Evolutionary conservation across 92 coral and sea anemone genomes (phyloP).

Genomic region (Phenganax marumi): DNA sequence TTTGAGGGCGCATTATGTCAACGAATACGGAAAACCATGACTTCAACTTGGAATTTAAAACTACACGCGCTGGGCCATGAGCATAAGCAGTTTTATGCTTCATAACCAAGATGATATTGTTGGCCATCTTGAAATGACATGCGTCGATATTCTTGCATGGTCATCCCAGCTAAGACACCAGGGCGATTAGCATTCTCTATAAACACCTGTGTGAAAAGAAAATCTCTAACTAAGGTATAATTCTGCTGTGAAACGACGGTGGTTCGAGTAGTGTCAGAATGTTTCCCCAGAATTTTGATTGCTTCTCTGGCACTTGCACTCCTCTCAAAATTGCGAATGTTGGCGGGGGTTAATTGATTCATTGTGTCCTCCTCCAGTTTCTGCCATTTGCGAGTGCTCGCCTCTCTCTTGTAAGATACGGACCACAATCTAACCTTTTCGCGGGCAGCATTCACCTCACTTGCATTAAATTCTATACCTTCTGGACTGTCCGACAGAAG

Average conservation of each 20-base stretch:
- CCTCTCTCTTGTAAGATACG: constrained; percentile 37
- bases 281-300: constrained; percentile 39
- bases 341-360: constrained; percentile 24
- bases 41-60: constrained; percentile 41
- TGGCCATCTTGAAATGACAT: constrained; percentile 37
- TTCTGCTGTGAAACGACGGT: constrained; percentile 41
- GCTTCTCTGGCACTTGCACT: constrained; percentile 56
- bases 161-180: constrained; percentile 60
- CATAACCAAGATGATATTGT: constrained; percentile 44
- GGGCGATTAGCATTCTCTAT: constrained; percentile 62
- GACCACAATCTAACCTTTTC: constrained; percentile 51
- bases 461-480: constrained; percentile 40
- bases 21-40: constrained; percentile 41
- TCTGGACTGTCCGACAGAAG: constrained; percentile 60
- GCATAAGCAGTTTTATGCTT: constrained; percentile 53
- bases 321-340: constrained; percentile 47
- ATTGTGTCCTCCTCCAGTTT: constrained; percentile 48
- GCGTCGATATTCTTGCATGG: constrained; percentile 40
- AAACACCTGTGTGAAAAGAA: constrained; percentile 45
- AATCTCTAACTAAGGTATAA: constrained; percentile 65
- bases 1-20: constrained; percentile 26
- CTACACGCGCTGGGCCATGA: constrained; percentile 61
- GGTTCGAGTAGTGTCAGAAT: constrained; percentile 37
- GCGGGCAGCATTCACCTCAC: constrained; percentile 35
- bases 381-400: constrained; percentile 49